Base-by-base conservation (phyloP, 2,888 invertebrate genomes). In the Drosophila hamatofila region DNA sequence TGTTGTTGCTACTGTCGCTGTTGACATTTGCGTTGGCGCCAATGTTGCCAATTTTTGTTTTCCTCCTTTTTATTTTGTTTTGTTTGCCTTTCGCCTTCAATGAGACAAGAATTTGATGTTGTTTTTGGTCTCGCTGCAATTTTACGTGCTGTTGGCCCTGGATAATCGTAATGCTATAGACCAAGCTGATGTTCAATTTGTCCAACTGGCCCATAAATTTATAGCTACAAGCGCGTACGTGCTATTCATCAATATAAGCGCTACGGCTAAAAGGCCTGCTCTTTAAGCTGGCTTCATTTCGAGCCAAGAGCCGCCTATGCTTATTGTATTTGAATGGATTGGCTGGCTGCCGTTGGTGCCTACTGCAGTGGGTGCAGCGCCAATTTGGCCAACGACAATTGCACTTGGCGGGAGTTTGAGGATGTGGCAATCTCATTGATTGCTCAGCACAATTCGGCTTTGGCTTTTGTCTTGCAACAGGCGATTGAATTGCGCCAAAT, bases 71-170 rank as follows among this genome's bases (percentile, higher is more conserved):
- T 25, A 4, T 49, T 27, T 30, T n/a, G 18, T 7, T 27, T 21
- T 69, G 58, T 76, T 77, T 70, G 61, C 67, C 54, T 65, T 83
- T 75, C 75, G 68, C 63, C 56, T 70, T 55, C 52, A 78, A 69
- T 80, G 83, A 86, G 87, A 83, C 81, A 72, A 69, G 66, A 64
- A 74, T 42, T 57, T 59, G 55, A 44, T 61, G 30, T 52, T 62
- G 59, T 61, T 75, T 21, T 55, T 75, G 63, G 57, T 41, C 41
- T 65, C 52, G 59, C 48, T 81, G 81, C 89, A 87, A 90, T 90
- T 87, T 87, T 83, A 80, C 84, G 82, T 78, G 81, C 84, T 78
- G 75, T 88, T 85, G 87, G 74, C 61, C 72, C 72, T 75, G 83
- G 80, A 86, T 86, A 81, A 78, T 83, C 76, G 69, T 69, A 76